A percentile compares a stretch with the other conserved stretches of the same genome.
These are phyloP conservation scores for Sympetrum striolatum DNA, from an alignment of 2,888 invertebrate genomes.

Conservation along the genomic window DNA sequence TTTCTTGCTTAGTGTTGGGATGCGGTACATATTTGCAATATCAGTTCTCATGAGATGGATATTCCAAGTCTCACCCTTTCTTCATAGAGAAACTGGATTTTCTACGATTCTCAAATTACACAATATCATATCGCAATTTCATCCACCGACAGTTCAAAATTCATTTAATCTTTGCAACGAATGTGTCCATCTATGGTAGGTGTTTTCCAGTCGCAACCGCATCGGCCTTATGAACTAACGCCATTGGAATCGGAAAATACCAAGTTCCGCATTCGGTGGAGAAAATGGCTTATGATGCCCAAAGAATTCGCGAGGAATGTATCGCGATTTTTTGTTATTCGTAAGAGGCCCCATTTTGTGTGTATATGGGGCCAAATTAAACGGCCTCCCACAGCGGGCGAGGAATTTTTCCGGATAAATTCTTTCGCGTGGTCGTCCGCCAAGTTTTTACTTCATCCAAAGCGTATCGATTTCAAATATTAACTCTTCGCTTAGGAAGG, in stretches of 20 bases:
- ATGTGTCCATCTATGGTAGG: no score
- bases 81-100: no score
- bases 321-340: neutral
- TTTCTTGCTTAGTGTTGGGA: no score
- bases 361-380: no score
- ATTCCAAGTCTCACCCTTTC: no score
- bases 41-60: no score
- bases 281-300: neutral
- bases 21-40: no score
- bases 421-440: neutral
- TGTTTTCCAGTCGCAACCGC: neutral
- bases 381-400: no score
- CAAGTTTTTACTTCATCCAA: neutral
- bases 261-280: neutral
- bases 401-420: neutral
- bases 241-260: neutral
- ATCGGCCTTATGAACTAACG: neutral
- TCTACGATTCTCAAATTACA: no score
- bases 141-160: no score
- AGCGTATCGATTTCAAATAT: constrained; percentile 23
- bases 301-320: neutral
- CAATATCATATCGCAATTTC: no score
- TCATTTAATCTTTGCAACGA: neutral
- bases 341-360: no score
- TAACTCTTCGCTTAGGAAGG: neutral